Conservation (phyloP, 2,888 invertebrate genomes). For the Eumerus sabulonum region DNA sequence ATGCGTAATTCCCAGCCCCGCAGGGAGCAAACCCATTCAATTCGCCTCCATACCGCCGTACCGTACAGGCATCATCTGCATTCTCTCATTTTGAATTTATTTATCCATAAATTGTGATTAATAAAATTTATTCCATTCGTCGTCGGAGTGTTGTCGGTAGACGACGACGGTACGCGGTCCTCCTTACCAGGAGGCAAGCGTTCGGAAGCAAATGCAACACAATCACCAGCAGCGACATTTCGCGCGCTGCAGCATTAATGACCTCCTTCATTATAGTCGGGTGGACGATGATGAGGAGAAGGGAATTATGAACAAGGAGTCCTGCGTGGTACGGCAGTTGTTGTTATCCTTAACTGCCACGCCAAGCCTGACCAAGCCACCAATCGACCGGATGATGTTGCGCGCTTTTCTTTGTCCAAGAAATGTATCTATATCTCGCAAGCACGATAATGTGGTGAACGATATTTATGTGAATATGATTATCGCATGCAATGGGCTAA, state of each 20-base stretch:
- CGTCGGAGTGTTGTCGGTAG: conserved; percentile 42
- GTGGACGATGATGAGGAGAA: conserved; percentile 23
- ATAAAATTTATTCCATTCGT: conserved; percentile 75
- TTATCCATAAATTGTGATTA: conserved; percentile 78
- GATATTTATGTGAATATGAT: conserved; percentile 65
- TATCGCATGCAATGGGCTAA: conserved; percentile 61
- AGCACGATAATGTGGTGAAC: conserved; percentile 45
- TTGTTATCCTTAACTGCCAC: conserved; percentile 21
- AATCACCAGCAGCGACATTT: conserved; percentile 64
- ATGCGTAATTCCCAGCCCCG: conserved; percentile 62
- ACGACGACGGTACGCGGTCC: too few species aligned
- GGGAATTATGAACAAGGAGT: conserved; percentile 53
- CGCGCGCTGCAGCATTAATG: conserved; percentile 66
- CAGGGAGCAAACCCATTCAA: conserved; percentile 50
- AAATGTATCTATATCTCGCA: background rate
- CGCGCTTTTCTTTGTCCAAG: too few species aligned
- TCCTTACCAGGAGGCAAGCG: background rate
- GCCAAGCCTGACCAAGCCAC: too few species aligned
- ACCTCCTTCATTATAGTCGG: conserved; percentile 62
- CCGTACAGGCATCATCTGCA: conserved; percentile 41
- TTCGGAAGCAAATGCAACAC: conserved; percentile 41
- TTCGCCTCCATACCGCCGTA: conserved; percentile 13
- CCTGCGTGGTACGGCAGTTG: background rate
- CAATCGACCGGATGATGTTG: too few species aligned
- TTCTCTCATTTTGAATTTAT: conserved; percentile 74